Base-by-base conservation (phyloP, 2,113 vertebrate genomes). In the Phalacrocorax pelagicus region DNA sequence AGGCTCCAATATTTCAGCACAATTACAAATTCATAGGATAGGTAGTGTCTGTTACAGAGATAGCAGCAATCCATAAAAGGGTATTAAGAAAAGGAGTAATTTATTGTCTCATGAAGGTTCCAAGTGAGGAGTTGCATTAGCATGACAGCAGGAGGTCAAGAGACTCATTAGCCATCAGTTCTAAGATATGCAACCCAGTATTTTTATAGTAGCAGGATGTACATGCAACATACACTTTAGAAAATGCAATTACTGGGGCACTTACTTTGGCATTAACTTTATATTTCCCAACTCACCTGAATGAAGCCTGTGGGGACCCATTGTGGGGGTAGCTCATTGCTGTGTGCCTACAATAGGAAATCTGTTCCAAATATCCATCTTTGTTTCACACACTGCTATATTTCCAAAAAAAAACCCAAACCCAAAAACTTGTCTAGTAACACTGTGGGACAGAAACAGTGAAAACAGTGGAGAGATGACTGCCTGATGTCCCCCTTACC, bases 21-120 rank as follows among this genome's bases (percentile, higher is more conserved):
- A 94, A 97, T 94, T 96, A 94, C 92, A 94, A 96, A 96, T 96
- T 96, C 95, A 96, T 85, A 91, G 95, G 92, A 91, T 96, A 95
- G 96, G 95, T 87, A 93, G 94, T 93, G 73, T 96, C 88, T 5
- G 0, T 89, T 91, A 81, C 88, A 84, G 65, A 94, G 96, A 93
- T 91, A 94, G 80, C 69, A 92, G 92, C 82, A 92, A 93, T 96
- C 92, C 96, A 75, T 67, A 89, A 79, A 88, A 88, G 57, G 38
- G 70, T 57, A 84, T 92, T 93, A 92, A 81, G 88, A 79, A 88
- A 90, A 92, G 40, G 30, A 95, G 80, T 84, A 94, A 96, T 96
- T 97, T 93, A 89, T 78, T 91, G 94, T 73, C 73, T 96, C 54
- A 11, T 73, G 81, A 94, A 86, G 57, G 77, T 79, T 97, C 94